phyloP scores from a whole-genome alignment of 2,888 invertebrate species.

The Trachelus iudaicus region DNA sequence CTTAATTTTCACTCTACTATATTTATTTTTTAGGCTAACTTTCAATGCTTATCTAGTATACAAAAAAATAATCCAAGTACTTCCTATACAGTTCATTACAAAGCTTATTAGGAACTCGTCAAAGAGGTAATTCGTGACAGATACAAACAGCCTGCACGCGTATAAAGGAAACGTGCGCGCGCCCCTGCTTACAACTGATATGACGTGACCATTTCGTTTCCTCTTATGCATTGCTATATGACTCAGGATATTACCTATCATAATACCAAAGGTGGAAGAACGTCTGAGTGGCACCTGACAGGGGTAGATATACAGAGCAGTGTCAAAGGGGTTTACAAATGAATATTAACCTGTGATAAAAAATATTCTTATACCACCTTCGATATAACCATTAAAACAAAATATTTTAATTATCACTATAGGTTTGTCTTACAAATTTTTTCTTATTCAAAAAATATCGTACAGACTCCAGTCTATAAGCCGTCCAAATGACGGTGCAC shows the following conservation, averaged over 20 bases:
- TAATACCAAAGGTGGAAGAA: slow-evolving; percentile 21
- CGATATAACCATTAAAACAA: neutral
- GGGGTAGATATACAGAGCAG: neutral
- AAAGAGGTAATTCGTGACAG: neutral
- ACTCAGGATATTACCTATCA: slow-evolving; percentile 54
- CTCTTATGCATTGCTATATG: slow-evolving; percentile 37
- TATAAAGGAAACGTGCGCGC: neutral
- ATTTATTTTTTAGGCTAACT: neutral
- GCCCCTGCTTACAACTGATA: slow-evolving; percentile 27
- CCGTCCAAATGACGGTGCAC: neutral
- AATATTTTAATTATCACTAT: neutral
- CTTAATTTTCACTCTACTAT: neutral
- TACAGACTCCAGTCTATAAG: neutral
- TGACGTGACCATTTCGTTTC: slow-evolving; percentile 25
- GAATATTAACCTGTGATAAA: neutral
- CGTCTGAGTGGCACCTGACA: neutral
- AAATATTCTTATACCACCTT: neutral
- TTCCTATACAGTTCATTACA: neutral
- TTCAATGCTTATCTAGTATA: neutral
- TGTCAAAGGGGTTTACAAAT: neutral
- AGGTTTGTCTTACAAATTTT: neutral
- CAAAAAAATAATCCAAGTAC: neutral
- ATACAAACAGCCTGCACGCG: neutral
- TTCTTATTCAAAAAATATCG: neutral
- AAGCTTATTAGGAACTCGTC: neutral